Base-by-base conservation (phyloP, 2,888 invertebrate species). In the Hyppa rectilinea region DNA sequence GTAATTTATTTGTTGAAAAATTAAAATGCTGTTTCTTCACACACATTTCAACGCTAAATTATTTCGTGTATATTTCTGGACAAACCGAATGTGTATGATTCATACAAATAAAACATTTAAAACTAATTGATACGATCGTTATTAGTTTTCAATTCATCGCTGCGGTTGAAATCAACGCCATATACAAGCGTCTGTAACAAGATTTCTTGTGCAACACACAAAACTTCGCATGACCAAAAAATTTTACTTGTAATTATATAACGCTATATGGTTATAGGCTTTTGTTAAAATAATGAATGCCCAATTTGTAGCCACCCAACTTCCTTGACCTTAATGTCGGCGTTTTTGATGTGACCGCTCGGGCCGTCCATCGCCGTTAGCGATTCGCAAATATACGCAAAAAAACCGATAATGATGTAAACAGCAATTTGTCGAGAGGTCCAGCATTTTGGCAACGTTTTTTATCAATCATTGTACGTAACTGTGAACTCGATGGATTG, bases 301-400 rank as follows among this genome's bases (percentile, higher is more conserved):
- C 90, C 90, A 92, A 93, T 92, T 92, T 91, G 91, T 91, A 88
- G 83, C 86, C 86, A 90, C 86, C 83, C 85, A 90, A 85, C 78
- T 92, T 92, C 94, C 92, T 93, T 93, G 93, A 90, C 93, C 91
- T 92, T 92, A 94, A 93, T 93, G 92, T 85, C 92, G 91, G 92
- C 82, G 81, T 87, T 91, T 94, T 93, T 92, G 93, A 92, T 90
- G 92, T 89, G 89, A 87, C 87, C 87, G 87, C 85, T 84, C 80
- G 78, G 80, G 76, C 84, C 84, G 84, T 82, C 86, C 85, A 83
- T 80, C 81, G 91, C 91, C 89, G 90, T 93, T 94, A 93, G 92
- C 91, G 88, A 90, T 91, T 89, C 88, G 88, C 90, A 92, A 93
- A 92, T 87, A 91, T 85, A 86, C 86, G 86, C 86, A 90, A 92